Percentiles rank a stretch among this genome's conserved stretches.
phyloP scores from a whole-genome alignment of 2,113 vertebrate genomes.

The Apteryx mantelli region DNA sequence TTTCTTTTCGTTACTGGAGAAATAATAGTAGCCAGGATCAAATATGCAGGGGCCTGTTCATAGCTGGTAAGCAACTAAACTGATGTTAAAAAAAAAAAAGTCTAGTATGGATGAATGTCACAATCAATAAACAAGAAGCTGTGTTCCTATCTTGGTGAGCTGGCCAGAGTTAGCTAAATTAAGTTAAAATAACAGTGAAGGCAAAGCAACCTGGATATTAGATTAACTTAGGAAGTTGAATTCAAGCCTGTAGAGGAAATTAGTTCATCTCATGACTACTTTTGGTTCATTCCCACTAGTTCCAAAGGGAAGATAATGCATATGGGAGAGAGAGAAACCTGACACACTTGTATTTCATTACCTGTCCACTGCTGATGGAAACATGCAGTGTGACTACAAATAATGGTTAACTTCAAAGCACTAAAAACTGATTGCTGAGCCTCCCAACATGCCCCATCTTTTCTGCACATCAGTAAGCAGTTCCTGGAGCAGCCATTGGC shows the following conservation, averaged over 20 bases:
- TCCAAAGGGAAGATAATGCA: not conserved
- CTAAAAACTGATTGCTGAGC: not conserved
- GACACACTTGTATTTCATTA: slow-evolving; percentile 28
- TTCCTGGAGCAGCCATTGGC: not conserved
- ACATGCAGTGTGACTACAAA: slow-evolving; percentile 7
- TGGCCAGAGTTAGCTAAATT: not conserved
- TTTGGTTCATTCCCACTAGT: not conserved
- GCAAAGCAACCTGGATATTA: slow-evolving; percentile 18
- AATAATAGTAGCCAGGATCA: not conserved
- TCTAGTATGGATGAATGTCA: not conserved
- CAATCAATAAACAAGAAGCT: not conserved
- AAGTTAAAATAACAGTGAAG: slow-evolving; percentile 3
- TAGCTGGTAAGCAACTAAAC: not conserved
- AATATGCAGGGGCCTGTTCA: not conserved
- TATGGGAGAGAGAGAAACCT: slow-evolving; percentile 32
- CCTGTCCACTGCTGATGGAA: slow-evolving; percentile 31
- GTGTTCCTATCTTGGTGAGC: not conserved
- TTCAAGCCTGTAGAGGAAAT: slow-evolving; percentile 20
- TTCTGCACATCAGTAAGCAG: slow-evolving; percentile 23
- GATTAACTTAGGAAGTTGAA: slow-evolving; percentile 35
- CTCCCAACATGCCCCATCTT: not conserved
- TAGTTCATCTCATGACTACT: slow-evolving; percentile 8
- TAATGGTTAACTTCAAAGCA: slow-evolving; percentile 55
- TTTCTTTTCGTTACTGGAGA: not conserved
- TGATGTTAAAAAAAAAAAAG: not conserved